These are phyloP conservation scores for Apodemus agrarius DNA, from an alignment of 2,797 vertebrate species.

Conservation along the genomic window DNA sequence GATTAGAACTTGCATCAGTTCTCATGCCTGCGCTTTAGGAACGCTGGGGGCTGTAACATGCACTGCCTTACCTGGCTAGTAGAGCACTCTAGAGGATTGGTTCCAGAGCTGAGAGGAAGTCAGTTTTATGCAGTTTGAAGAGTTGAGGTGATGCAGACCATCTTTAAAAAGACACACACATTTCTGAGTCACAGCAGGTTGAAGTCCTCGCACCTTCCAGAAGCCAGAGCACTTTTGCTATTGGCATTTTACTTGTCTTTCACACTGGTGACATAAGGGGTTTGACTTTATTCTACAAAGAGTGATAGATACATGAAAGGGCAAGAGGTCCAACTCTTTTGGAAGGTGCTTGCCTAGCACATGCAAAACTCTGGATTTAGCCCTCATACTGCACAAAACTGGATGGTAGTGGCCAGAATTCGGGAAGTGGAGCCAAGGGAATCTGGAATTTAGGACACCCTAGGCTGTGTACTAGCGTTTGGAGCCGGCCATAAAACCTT, in stretches of 20 bases:
- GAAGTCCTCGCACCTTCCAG: neutral
- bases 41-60: neutral
- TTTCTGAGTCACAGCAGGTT: neutral
- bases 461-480: neutral
- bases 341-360: neutral
- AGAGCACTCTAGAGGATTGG: neutral
- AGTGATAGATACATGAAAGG: neutral
- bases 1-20: neutral
- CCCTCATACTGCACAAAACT: neutral
- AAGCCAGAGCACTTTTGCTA: neutral
- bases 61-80: neutral
- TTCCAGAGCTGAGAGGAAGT: neutral
- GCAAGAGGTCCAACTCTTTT: neutral
- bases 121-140: neutral
- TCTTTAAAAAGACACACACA: neutral
- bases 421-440: neutral
- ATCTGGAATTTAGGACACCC: neutral
- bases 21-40: neutral
- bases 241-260: neutral
- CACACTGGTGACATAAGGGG: neutral
- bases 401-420: neutral
- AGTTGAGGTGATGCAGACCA: neutral
- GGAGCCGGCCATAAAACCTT: neutral
- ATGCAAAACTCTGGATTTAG: neutral
- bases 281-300: neutral